Evolutionary conservation across 2,797 vertebrate genomes (phyloP).

Genomic region (Sebastolobus altivelis): DNA sequence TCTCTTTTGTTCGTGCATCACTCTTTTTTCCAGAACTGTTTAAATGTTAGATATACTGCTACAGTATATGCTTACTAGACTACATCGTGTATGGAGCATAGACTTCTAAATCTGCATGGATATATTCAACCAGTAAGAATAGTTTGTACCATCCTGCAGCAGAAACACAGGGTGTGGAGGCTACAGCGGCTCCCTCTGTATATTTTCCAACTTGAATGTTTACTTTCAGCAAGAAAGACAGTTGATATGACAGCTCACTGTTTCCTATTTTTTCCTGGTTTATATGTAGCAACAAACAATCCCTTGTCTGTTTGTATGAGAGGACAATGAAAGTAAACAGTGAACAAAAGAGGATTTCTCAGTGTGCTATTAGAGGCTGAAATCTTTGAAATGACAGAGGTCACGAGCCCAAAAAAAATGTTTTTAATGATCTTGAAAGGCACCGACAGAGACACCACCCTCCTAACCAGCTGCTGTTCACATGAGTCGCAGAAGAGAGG

Average conservation of each 20-base stretch:
- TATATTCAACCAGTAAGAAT: neutral
- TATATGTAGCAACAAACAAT: constrained; percentile 25
- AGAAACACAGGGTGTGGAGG: constrained; percentile 32
- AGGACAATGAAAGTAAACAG: constrained; percentile 31
- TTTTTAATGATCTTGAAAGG: constrained; percentile 53
- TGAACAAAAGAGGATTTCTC: constrained; percentile 29
- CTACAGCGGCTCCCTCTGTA: neutral
- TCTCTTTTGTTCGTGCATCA: neutral
- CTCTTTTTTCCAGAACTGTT: neutral
- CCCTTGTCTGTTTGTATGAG: constrained; percentile 30
- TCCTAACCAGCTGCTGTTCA: constrained; percentile 29
- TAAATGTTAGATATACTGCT: constrained; percentile 22
- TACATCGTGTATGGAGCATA: neutral
- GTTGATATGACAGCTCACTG: constrained; percentile 8
- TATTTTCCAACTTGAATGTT: constrained; percentile 30
- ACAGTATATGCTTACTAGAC: neutral
- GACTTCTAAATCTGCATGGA: constrained; percentile 1
- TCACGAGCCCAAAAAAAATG: constrained; percentile 17
- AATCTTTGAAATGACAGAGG: constrained; percentile 42
- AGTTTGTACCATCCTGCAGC: constrained; percentile 19
- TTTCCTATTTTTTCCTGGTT: constrained; percentile 10
- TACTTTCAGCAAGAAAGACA: constrained; percentile 12
- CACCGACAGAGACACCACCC: constrained; percentile 15
- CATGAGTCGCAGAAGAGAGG: neutral
- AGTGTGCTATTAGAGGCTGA: constrained; percentile 27